Evolutionary conservation across 2,113 vertebrate species (phyloP), one percentile per base, ranked within the genome.

Genomic region (Dermatemys mawii): DNA sequence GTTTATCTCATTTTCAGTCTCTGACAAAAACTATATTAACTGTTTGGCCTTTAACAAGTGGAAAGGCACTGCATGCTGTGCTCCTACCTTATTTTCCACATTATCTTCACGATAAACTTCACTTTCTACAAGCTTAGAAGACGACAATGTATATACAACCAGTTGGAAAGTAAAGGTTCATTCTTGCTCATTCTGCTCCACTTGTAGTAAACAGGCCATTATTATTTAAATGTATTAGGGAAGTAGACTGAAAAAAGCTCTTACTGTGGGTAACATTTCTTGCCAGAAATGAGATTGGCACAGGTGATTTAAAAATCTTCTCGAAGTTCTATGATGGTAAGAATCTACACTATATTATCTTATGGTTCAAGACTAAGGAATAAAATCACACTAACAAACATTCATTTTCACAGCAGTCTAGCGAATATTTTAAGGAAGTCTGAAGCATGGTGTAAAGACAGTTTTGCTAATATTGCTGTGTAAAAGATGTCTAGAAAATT

Each of bases 401-500:
- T 24, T 90, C 78, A 94, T 90, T 91, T 86, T 26, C 29, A 90
- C 0, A 2, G 92, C 51, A 8, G 38, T 51, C 38, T 76, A 79
- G 81, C 83, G 67, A 95, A 83, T 44, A 93, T 87, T 93, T 84
- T 84, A 89, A 84, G 32, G 93, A 81, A 88, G 88, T 92, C 73
- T 83, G 54, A 88, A 54, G 49, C 55, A 90, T 44, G 55, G 86
- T 76, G 92, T n/a, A 90, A 90, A 86, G 55, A 91, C 21, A 38
- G 57, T 90, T 95, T 95, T 95, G 49, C 83, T 78, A 90, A 94
- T 92, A 54, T 32, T 84, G 49, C 60, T 67, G 54, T 54, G 55
- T 90, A 85, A 94, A 95, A 93, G 89, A 50, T 78, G 53, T 92
- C 86, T 88, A 89, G 82, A 73, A 90, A 94, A 81, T 85, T 89